Evolutionary conservation across 2,797 vertebrate genomes (phyloP), one percentile per base, ranked within the genome.

Genomic region (Macropodus opercularis): DNA sequence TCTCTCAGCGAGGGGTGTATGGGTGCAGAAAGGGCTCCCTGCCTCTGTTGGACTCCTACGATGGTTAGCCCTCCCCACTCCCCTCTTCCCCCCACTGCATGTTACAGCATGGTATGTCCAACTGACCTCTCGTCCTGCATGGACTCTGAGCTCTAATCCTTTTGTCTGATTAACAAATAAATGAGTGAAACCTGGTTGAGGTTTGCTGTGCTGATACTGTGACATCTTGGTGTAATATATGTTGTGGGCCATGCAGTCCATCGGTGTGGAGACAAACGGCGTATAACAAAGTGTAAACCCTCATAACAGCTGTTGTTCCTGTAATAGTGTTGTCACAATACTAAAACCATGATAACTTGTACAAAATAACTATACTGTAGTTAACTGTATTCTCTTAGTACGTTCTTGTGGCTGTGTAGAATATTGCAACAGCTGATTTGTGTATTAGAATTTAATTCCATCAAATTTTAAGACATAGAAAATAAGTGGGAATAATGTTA

Each of bases 21-120:
- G 92, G 91, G 89, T 89, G 89, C 87, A 90, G 92, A 84, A 92
- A 92, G 86, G 92, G 92, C 82, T 93, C 92, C 83, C 70, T 93
- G 89, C 91, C 92, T 80, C 85, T 93, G 72, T 80, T 92, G 89
- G 92, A 93, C 89, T 91, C 91, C 85, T 93, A 92, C 75, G 92
- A 93, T 88, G 92, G 92, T 93, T 93, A 93, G 92, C 89, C 90
- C 87, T 65, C 79, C 85, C 81, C 81, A 76, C 84, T 70, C 80
- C 80, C 81, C 74, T 80, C 77, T 82, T 67, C 80, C 83, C 42
- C 81, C 88, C 80, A 90, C 90, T 93, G 92, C 92, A 93, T 93
- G 92, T 92, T 87, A 90, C 83, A 88, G 92, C 92, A 93, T 94
- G 92, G 92, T 93, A 93, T 91, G 92, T 93, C 82, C 76, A 85